These are phyloP conservation scores for Nasonia giraulti DNA, from an alignment of 1,140 invertebrate species.

Conservation along the genomic window DNA sequence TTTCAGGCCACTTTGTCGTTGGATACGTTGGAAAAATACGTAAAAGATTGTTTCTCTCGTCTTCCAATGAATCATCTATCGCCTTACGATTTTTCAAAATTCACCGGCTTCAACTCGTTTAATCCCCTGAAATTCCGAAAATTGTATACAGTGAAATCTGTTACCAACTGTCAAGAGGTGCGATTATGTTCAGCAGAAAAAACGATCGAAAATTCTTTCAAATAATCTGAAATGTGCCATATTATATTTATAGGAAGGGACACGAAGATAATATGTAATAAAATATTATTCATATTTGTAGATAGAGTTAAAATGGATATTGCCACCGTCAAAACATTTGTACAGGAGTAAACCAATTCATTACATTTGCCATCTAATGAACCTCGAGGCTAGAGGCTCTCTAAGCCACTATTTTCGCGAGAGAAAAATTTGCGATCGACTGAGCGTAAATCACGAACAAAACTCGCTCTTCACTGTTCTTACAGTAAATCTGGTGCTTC, in stretches of 20 bases:
- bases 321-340: constrained; percentile 82
- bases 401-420: constrained; percentile 87
- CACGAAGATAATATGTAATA: background rate
- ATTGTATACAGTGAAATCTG: constrained; percentile 86
- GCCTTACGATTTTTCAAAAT: constrained; percentile 76
- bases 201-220: too few species aligned
- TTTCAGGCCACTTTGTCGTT: constrained; percentile 83
- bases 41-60: constrained; percentile 78
- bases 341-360: constrained; percentile 86
- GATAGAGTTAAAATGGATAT: constrained; percentile 86
- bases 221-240: too few species aligned
- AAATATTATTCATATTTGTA: constrained; percentile 62
- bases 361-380: constrained; percentile 87
- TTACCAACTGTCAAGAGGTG: constrained; percentile 82
- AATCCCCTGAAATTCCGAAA: constrained; percentile 79
- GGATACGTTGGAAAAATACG: constrained; percentile 82
- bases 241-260: too few species aligned
- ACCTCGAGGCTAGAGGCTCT: constrained; percentile 91
- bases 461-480: constrained; percentile 85
- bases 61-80: constrained; percentile 79
- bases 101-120: constrained; percentile 74
- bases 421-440: constrained; percentile 87
- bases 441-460: constrained; percentile 82
- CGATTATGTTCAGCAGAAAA: too few species aligned
- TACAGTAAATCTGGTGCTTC: constrained; percentile 83